These are phyloP conservation scores for Tuberolachnus salignus DNA, from an alignment of 2,888 invertebrate genomes.

Conservation along the genomic window DNA sequence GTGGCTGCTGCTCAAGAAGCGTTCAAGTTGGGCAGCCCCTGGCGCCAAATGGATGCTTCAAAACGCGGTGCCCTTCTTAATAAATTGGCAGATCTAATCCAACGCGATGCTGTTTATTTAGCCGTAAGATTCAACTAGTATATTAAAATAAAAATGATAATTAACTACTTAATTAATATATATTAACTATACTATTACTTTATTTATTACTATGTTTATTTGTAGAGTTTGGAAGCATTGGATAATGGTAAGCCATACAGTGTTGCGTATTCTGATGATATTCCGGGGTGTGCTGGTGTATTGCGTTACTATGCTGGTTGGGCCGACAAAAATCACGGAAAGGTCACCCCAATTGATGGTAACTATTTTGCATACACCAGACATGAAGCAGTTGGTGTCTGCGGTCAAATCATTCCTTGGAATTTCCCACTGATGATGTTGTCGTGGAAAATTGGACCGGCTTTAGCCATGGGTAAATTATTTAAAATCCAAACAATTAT, in stretches of 20 bases:
- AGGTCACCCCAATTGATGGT: constrained; percentile 85
- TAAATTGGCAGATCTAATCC: constrained; percentile 78
- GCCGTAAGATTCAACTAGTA: constrained; percentile 65
- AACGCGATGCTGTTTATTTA: constrained; percentile 74
- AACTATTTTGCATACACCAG: constrained; percentile 81
- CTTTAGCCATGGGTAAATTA: constrained; percentile 64
- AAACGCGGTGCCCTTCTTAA: constrained; percentile 76
- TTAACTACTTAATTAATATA: too few species aligned
- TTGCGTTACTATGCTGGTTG: constrained; percentile 70
- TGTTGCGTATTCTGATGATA: constrained; percentile 65
- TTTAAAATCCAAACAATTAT: background rate
- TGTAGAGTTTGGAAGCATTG: constrained; percentile 72
- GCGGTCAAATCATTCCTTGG: constrained; percentile 94
- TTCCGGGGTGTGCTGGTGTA: constrained; percentile 60
- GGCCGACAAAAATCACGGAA: constrained; percentile 85
- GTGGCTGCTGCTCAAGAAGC: constrained; percentile 80
- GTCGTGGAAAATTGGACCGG: constrained; percentile 81
- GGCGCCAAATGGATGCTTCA: constrained; percentile 84
- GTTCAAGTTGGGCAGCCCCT: constrained; percentile 74
- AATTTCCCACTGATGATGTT: constrained; percentile 93
- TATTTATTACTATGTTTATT: constrained; percentile 1
- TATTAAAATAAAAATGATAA: background rate
- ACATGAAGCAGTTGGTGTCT: constrained; percentile 91
- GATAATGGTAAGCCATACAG: constrained; percentile 80
- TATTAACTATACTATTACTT: too few species aligned